Conservation (phyloP, 2,113 vertebrate genomes). For the Pampusana beccarii region DNA sequence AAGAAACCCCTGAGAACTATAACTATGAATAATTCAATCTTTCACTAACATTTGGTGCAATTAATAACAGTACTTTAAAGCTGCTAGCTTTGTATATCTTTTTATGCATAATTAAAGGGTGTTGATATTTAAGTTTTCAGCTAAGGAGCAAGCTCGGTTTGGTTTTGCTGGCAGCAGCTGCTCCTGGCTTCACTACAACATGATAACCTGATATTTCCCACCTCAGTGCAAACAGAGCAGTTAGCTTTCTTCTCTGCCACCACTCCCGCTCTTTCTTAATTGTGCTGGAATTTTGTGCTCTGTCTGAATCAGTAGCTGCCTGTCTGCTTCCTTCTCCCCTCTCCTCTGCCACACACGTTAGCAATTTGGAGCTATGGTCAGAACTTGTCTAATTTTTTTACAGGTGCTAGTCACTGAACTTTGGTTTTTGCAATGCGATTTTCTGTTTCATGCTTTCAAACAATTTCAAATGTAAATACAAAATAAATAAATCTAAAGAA, state of each 20-base stretch:
- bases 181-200: neutral
- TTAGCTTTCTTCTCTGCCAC: neutral
- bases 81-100: slow-evolving; percentile 53
- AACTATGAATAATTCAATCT: slow-evolving; percentile 69
- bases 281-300: neutral
- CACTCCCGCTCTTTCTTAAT: neutral
- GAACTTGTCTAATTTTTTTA: neutral
- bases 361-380: neutral
- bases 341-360: neutral
- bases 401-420: neutral
- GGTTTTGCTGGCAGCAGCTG: slow-evolving; percentile 19
- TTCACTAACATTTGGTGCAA: slow-evolving; percentile 40
- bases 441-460: neutral
- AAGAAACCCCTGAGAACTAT: slow-evolving; percentile 34
- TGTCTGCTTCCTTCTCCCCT: neutral
- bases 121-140: slow-evolving; percentile 58
- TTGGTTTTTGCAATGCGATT: rapidly evolving
- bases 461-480: neutral
- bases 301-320: neutral
- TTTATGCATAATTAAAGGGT: slow-evolving; percentile 59
- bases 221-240: rapidly evolving
- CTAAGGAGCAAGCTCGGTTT: slow-evolving; percentile 28
- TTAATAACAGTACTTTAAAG: slow-evolving; percentile 56
- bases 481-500: neutral
- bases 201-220: slow-evolving; percentile 32